Conservation (phyloP, 2,888 invertebrate species). For the Gryllus longicercus region DNA sequence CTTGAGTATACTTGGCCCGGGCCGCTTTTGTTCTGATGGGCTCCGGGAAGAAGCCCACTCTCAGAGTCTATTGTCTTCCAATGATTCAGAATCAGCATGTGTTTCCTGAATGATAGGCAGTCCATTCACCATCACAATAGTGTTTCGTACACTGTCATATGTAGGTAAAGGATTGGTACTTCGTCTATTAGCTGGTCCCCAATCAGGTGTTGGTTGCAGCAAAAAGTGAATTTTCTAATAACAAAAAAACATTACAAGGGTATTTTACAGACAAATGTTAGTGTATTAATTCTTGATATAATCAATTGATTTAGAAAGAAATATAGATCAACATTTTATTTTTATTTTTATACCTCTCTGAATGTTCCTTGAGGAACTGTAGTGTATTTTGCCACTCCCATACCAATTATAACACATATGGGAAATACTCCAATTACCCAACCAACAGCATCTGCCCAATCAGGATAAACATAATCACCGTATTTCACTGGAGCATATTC, state of each 20-base stretch:
- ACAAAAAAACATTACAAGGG: not conserved
- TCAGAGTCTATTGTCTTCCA: slow-evolving; percentile 36
- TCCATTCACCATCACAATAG: slow-evolving; percentile 50
- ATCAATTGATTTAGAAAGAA: not conserved
- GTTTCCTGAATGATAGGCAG: slow-evolving; percentile 45
- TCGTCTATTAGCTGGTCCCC: slow-evolving; percentile 59
- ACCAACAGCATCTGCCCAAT: slow-evolving; percentile 74
- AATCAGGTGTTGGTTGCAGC: slow-evolving; percentile 65
- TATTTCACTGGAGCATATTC: slow-evolving; percentile 72
- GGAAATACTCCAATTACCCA: slow-evolving; percentile 74
- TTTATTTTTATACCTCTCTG: slow-evolving; percentile 41
- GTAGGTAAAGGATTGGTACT: slow-evolving; percentile 44
- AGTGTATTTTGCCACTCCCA: slow-evolving; percentile 36
- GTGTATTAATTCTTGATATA: not conserved
- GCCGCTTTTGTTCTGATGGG: slow-evolving; percentile 22
- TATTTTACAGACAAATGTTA: not conserved
- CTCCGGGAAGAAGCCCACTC: slow-evolving; percentile 26
- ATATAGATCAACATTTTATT: not conserved
- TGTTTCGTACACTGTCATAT: slow-evolving; percentile 51
- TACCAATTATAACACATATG: slow-evolving; percentile 60
- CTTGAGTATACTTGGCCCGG: slow-evolving; percentile 30
- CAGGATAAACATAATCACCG: slow-evolving; percentile 72
- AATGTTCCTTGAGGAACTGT: slow-evolving; percentile 41
- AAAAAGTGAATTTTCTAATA: slow-evolving; percentile 59
- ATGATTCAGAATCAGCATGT: slow-evolving; percentile 33